Conservation (phyloP, 2,113 vertebrate genomes). For the Madoqua kirkii region DNA sequence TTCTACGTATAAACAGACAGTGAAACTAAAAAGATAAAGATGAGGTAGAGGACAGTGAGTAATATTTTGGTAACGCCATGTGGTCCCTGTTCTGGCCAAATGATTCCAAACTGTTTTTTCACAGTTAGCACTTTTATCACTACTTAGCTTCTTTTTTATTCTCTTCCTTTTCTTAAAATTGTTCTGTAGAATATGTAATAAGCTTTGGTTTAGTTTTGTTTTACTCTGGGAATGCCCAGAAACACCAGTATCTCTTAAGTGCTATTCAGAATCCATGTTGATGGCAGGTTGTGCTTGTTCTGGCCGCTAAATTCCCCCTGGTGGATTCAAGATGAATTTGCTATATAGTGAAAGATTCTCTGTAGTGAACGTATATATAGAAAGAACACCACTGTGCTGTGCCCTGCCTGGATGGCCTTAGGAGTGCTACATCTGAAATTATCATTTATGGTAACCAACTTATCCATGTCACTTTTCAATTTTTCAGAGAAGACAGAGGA, state of each 20-base stretch:
- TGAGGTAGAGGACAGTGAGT: background rate
- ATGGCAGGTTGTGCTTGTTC: background rate
- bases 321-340: background rate
- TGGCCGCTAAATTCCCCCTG: no score
- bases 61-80: background rate
- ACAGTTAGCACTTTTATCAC: background rate
- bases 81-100: background rate
- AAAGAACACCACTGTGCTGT: background rate
- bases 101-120: background rate
- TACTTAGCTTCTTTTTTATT: background rate
- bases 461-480: background rate
- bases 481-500: background rate
- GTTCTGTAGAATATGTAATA: background rate
- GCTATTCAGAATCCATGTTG: background rate
- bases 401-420: background rate
- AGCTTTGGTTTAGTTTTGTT: background rate
- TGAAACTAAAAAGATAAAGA: background rate
- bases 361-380: background rate
- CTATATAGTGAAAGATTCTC: background rate
- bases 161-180: background rate
- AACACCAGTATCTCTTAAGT: background rate
- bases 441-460: background rate
- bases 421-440: background rate
- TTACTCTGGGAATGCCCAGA: background rate
- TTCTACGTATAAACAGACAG: background rate